Base-by-base conservation (phyloP, 2,797 vertebrate species). In the Microcaecilia unicolor region DNA sequence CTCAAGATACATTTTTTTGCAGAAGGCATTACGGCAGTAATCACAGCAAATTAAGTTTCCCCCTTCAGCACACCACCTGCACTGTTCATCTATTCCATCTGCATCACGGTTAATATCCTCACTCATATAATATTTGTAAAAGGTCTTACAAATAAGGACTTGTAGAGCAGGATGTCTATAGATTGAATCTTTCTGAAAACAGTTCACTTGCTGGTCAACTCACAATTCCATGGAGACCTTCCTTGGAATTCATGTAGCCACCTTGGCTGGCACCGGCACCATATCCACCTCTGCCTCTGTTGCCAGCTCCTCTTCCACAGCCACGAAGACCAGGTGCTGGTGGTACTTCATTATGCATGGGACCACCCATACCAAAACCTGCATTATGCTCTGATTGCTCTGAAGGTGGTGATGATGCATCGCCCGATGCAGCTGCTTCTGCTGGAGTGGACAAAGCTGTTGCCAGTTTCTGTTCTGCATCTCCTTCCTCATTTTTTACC, bases 21-120 rank as follows among this genome's bases (percentile, higher is more conserved):
- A 98, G 72, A 98, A 99, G 47, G 95, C 95, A 10, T 99, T 99
- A 83, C 89, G 93, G 74, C 96, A 99, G 67, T 90, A 98, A 78
- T 99, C 96, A 48, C 96, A 99, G 80, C 96, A 99, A 67, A 99
- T 92, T 44, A 99, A 74, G 52, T 98, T 99, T 29, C 96, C 96
- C 39, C 96, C 96, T 80, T 99, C 96, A 37, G 95, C 96, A 69
- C 96, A 99, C 96, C 95, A 99, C 65, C 96, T 99, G 72, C n/a
- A n/a, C n/a, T n/a, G n/a, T n/a, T n/a, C n/a, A n/a, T n/a, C n/a
- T n/a, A n/a, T n/a, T n/a, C n/a, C n/a, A n/a, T n/a, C n/a, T n/a
- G n/a, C n/a, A n/a, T n/a, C n/a, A n/a, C n/a, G n/a, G n/a, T n/a
- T n/a, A n/a, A n/a, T n/a, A n/a, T n/a, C n/a, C n/a, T n/a, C n/a